Evolutionary conservation across 23 tunicate genomes (phyloP).

Genomic region (Styela plicata): DNA sequence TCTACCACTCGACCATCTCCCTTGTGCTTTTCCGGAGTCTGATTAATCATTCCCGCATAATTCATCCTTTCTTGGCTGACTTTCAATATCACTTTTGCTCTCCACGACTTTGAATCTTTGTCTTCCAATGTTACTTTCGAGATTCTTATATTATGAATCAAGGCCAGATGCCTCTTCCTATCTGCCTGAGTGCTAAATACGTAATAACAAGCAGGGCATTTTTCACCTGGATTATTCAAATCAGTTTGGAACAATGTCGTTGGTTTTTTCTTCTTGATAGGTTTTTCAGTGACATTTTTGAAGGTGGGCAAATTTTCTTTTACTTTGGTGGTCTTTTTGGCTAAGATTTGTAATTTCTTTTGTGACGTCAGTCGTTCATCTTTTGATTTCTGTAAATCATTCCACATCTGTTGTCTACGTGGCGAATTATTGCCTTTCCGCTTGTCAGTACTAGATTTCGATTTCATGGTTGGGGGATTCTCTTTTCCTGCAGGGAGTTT

Average conservation of each 20-base stretch:
- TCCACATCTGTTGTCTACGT: background rate
- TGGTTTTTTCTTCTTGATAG: background rate
- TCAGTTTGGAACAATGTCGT: background rate
- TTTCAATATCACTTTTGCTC: background rate
- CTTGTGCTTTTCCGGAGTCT: background rate
- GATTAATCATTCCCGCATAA: background rate
- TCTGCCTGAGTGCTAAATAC: background rate
- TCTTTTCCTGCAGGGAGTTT: background rate
- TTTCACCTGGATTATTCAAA: background rate
- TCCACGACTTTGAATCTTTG: background rate
- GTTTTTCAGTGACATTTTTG: background rate
- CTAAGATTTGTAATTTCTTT: background rate
- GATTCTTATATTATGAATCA: background rate
- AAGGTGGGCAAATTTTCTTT: background rate
- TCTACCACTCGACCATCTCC: background rate
- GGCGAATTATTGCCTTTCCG: too few species aligned
- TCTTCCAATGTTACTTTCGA: background rate
- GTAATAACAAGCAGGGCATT: background rate
- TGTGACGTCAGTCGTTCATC: background rate
- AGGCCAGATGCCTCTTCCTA: background rate
- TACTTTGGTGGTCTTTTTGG: background rate
- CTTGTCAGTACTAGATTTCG: background rate
- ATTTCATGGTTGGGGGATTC: background rate
- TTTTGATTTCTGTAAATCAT: background rate
- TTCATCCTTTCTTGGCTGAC: background rate